Evolutionary conservation across 1,140 invertebrate genomes (phyloP), one percentile per base, ranked within the genome.

Genomic region (Lithobius niger): DNA sequence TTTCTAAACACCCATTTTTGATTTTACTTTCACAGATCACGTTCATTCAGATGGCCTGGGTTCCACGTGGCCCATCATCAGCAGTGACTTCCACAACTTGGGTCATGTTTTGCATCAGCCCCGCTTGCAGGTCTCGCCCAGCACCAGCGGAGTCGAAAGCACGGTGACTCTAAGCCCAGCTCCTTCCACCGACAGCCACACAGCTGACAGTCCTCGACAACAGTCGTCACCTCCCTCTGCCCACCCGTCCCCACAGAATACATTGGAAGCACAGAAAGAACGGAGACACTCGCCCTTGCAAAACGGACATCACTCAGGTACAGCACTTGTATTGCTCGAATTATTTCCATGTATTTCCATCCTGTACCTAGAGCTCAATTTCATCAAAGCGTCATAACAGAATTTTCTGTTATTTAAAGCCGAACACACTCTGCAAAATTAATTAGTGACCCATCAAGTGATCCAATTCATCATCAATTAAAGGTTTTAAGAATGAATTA

Each of bases 151-250:
- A 13, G 60, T 60, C 3, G 60, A 60, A 31, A 89, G 86, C 65
- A 90, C 88, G 15, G 88, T 92, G 1, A 91, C 88, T 1, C 72
- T 91, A 53, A 91, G 87, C 65, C 88, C 88, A 27, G 87, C 88
- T 15, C 88, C 87, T 0, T 90, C 87, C 3, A 77, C 89, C 3
- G 86, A 90, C 65, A 90, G 87, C 62, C 87, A 87, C 58, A 81
- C 84, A 4, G 85, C 86, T 28, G 87, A 84, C 57, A 61, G 60
- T 2, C 87, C 87, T 4, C 84, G 85, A 40, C 82, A 87, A 68
- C 74, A 79, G n/a, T 36, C 31, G n/a, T n/a, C 31, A 10, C 10
- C 31, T 10, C n/a, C 31, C n/a, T 36, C n/a, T 15, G 6, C 10
- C 10, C 44, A 47, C 19, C 13, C 6, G 10, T 18, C 44, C 10